phyloP scores from a whole-genome alignment of 2,113 vertebrate genomes.

The Marmota monax region DNA sequence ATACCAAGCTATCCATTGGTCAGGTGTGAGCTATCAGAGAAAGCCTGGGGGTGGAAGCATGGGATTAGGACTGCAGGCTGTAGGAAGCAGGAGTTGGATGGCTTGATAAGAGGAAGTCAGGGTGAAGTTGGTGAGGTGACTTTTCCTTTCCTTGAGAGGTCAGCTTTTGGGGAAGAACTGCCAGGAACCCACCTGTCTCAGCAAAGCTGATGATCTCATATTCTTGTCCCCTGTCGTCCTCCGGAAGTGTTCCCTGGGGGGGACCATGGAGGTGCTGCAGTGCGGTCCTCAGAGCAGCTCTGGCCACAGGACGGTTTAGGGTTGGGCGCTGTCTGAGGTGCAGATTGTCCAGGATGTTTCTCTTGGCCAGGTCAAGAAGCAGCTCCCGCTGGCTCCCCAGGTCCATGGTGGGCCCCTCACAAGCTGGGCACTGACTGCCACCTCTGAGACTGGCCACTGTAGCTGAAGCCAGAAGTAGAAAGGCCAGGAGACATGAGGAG shows the following conservation, averaged over 20 bases:
- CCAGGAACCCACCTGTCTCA: constrained; percentile 91
- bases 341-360: constrained; percentile 93
- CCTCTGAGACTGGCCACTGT: background rate
- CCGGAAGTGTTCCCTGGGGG: background rate
- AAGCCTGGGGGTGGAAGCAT: background rate
- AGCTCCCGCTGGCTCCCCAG: constrained; percentile 87
- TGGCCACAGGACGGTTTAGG: constrained; percentile 90
- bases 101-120: background rate
- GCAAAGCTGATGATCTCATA: constrained; percentile 98
- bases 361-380: constrained; percentile 92
- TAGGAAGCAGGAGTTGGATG: background rate
- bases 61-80: background rate
- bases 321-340: constrained; percentile 93
- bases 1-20: background rate
- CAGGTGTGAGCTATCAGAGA: background rate
- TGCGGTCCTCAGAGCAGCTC: constrained; percentile 90
- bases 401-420: constrained; percentile 83
- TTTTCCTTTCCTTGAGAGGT: constrained; percentile 14
- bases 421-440: constrained; percentile 84
- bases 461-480: constrained; percentile 37
- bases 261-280: constrained; percentile 89
- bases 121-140: background rate
- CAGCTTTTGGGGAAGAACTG: constrained; percentile 38
- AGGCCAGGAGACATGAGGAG: constrained; percentile 42
- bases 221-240: constrained; percentile 86